Evolutionary conservation across 2,888 invertebrate species (phyloP).

Genomic region (Acleris literana): DNA sequence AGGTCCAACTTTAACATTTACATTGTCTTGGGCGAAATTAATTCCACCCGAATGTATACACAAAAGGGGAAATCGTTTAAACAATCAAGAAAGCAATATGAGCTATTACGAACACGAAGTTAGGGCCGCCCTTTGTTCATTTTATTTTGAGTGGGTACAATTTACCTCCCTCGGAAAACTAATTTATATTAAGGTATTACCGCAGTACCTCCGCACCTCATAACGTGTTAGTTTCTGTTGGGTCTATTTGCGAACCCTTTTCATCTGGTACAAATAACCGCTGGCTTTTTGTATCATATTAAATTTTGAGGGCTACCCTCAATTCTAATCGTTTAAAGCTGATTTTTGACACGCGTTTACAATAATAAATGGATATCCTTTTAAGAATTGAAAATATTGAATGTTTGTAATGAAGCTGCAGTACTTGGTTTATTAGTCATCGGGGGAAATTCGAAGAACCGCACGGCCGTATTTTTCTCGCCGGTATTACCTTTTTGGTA

Average conservation of each 20-base stretch:
- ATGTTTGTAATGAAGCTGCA: no score
- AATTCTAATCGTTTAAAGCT: no score
- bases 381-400: no score
- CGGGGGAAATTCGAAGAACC: not conserved
- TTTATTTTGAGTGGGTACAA: constrained; percentile 45
- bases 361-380: no score
- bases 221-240: constrained; percentile 37
- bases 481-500: not conserved
- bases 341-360: no score
- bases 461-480: not conserved
- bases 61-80: constrained; percentile 55
- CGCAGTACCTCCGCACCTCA: constrained; percentile 23
- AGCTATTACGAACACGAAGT: constrained; percentile 53
- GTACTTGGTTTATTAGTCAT: no score
- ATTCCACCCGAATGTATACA: constrained; percentile 41
- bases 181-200: constrained; percentile 43
- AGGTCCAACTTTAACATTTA: not conserved
- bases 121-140: constrained; percentile 56
- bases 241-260: constrained; percentile 19
- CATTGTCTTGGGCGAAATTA: constrained; percentile 37
- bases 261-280: not conserved
- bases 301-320: not conserved
- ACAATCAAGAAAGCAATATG: constrained; percentile 65
- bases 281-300: not conserved
- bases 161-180: constrained; percentile 38